Percentiles rank a stretch among this genome's conserved stretches.
Conservation (phyloP, 1,140 invertebrate species). For the Amphibalanus amphitrite region DNA sequence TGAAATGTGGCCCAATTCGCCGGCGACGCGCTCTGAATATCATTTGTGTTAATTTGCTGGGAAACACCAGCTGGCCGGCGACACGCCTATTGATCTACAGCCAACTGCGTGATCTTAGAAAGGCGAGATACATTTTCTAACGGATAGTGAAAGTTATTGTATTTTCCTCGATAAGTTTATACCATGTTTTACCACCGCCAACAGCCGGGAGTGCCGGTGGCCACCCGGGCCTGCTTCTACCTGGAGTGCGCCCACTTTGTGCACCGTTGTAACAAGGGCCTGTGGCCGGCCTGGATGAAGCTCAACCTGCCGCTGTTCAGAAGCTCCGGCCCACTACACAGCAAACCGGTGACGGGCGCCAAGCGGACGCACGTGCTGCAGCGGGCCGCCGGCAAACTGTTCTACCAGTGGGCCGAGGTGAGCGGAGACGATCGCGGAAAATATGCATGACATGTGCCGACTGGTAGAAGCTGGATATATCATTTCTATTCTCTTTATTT, state of each 20-base stretch:
- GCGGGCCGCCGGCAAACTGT: slow-evolving; percentile 81
- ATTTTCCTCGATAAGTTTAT: slow-evolving; percentile 5
- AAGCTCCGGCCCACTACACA: slow-evolving; percentile 26
- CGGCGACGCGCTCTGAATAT: too few relatives aligned
- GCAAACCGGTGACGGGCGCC: slow-evolving; percentile 36
- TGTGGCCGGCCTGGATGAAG: slow-evolving; percentile 95
- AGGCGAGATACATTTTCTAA: too few relatives aligned
- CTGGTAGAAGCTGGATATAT: too few relatives aligned
- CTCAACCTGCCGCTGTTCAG: slow-evolving; percentile 42
- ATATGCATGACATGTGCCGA: too few relatives aligned
- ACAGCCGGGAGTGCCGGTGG: slow-evolving; percentile 81
- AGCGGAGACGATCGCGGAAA: too few relatives aligned
- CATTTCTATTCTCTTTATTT: too few relatives aligned
- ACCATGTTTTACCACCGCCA: slow-evolving; percentile 18
- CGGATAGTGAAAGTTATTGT: too few relatives aligned
- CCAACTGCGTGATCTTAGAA: too few relatives aligned
- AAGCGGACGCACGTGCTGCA: slow-evolving; percentile 64
- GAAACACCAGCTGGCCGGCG: too few relatives aligned
- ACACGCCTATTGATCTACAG: too few relatives aligned
- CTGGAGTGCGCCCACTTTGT: slow-evolving; percentile 93
- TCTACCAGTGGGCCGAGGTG: slow-evolving; percentile 93
- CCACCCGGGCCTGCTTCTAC: slow-evolving; percentile 70
- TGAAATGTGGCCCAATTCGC: too few relatives aligned
- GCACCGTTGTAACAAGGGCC: slow-evolving; percentile 90
- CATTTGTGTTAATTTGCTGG: too few relatives aligned